These are phyloP conservation scores for Amyelois transitella DNA, from an alignment of 1,140 invertebrate genomes.

Conservation along the genomic window DNA sequence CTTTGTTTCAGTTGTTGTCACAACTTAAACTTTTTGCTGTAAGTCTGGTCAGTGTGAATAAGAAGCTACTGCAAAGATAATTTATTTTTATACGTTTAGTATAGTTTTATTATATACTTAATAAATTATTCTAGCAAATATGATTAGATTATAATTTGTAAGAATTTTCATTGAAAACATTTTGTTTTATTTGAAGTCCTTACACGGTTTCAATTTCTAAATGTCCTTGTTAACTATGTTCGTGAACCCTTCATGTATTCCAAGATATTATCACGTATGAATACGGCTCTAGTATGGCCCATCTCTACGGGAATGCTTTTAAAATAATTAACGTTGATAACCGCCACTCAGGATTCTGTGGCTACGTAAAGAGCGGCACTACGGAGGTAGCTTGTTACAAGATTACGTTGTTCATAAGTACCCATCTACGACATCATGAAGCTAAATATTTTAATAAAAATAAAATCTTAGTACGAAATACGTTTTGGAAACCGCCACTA, in stretches of 20 bases:
- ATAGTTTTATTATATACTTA: background rate
- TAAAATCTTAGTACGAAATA: too few relatives aligned
- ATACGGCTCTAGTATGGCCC: background rate
- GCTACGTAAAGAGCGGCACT: background rate
- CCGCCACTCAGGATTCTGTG: constrained; percentile 18
- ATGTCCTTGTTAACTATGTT: background rate
- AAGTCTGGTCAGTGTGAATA: background rate
- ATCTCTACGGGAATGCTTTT: constrained; percentile 14
- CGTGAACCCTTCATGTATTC: background rate
- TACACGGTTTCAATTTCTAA: background rate
- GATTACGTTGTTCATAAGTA: background rate
- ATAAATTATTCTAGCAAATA: background rate
- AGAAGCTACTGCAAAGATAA: background rate
- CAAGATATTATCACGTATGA: background rate
- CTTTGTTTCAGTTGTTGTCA: background rate
- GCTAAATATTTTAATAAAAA: too few relatives aligned
- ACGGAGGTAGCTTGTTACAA: background rate
- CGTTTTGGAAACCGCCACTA: too few relatives aligned
- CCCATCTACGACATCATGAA: too few relatives aligned
- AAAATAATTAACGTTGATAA: constrained; percentile 19
- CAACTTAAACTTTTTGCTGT: background rate
- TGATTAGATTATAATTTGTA: background rate
- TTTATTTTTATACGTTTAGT: background rate
- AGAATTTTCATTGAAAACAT: background rate
- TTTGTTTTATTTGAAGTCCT: background rate